Conservation (phyloP, 2,888 invertebrate genomes). For the Heterodera filipjevi region DNA sequence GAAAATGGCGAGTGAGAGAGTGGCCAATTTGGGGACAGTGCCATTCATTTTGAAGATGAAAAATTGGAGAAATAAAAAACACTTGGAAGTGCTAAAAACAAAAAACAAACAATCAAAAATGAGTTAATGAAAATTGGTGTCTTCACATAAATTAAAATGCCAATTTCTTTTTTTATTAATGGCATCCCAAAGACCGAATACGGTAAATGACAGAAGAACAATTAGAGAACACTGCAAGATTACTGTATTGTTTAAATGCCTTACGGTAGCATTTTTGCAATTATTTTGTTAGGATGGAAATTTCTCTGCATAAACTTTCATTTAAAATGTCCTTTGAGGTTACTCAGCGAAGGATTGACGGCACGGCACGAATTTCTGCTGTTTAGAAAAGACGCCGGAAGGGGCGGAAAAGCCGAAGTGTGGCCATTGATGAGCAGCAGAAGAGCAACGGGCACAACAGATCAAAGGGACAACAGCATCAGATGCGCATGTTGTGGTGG, state of each 20-base stretch:
- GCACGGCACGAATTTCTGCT: constrained; percentile 34
- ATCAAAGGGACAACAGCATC: background rate
- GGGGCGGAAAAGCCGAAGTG: constrained; percentile 10
- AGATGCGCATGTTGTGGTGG: constrained; percentile 33
- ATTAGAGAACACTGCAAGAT: too few species aligned
- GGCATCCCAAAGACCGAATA: too few species aligned
- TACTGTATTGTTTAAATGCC: too few species aligned
- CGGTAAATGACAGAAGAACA: too few species aligned
- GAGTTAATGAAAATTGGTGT: too few species aligned
- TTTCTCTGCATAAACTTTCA: background rate
- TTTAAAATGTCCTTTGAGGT: constrained; percentile 22
- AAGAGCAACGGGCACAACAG: background rate
- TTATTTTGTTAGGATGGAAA: background rate
- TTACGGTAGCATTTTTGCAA: background rate
- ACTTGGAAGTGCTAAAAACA: too few species aligned
- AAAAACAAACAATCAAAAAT: too few species aligned
- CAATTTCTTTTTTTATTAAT: too few species aligned
- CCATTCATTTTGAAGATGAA: too few species aligned
- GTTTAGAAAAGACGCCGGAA: constrained; percentile 27
- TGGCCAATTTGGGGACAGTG: too few species aligned
- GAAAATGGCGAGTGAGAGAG: background rate
- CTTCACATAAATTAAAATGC: too few species aligned
- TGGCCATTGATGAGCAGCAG: constrained; percentile 23
- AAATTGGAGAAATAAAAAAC: too few species aligned
- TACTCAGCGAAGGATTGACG: constrained; percentile 29